Percentiles rank a stretch among this genome's conserved stretches.
Evolutionary conservation across 2,113 vertebrate genomes (phyloP).

Genomic region (Budorcas taxicolor): DNA sequence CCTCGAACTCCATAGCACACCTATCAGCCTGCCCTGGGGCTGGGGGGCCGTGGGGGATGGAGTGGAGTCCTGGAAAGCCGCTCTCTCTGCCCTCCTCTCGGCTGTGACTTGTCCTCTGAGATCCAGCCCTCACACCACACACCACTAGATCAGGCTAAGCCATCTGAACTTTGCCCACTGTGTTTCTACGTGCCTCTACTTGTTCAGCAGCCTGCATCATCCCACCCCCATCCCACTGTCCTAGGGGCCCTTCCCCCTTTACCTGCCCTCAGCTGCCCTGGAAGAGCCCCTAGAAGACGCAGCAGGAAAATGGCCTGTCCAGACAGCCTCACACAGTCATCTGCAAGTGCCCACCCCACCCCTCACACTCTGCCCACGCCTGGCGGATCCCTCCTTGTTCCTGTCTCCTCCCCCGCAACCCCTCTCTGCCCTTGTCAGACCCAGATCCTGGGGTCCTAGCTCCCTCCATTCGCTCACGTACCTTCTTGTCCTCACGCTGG

Average conservation of each 20-base stretch:
- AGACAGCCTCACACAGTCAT: rapidly evolving
- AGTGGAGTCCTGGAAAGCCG: neutral
- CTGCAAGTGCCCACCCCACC: neutral
- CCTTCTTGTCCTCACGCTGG: too few relatives aligned
- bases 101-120: neutral
- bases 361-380: rapidly evolving
- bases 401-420: neutral
- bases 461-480: rapidly evolving
- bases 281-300: neutral
- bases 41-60: rapidly evolving
- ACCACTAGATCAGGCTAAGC: neutral
- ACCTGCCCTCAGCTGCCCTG: neutral
- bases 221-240: too few relatives aligned
- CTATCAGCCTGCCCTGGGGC: neutral
- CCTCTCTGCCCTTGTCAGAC: neutral
- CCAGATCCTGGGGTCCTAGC: neutral
- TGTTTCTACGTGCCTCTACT: neutral
- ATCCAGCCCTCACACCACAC: neutral
- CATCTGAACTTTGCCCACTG: too few relatives aligned
- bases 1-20: neutral
- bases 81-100: neutral
- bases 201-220: neutral
- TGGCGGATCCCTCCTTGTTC: neutral
- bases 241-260: too few relatives aligned
- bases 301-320: neutral